Percentiles rank a stretch among this genome's conserved stretches.
Evolutionary conservation across 2,888 invertebrate species (phyloP).

Genomic region (Leptinotarsa juncta): DNA sequence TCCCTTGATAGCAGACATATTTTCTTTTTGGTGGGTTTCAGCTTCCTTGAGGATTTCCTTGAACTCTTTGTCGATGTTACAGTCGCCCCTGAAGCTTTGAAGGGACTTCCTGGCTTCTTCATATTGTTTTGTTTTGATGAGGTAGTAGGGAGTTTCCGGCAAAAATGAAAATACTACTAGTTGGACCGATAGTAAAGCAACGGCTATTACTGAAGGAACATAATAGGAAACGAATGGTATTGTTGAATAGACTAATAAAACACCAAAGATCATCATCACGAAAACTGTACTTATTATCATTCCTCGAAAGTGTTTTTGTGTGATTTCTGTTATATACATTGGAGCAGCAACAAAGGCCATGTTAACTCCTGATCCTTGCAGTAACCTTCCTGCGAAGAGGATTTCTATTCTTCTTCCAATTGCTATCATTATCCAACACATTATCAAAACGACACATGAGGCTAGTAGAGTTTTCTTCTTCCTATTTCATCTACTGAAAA

Average conservation of each 20-base stretch:
- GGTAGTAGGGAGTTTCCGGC: conserved; percentile 62
- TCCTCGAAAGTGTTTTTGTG: conserved; percentile 61
- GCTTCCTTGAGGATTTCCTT: conserved; percentile 58
- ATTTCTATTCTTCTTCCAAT: conserved; percentile 52
- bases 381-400: conserved; percentile 55
- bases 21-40: conserved; percentile 57
- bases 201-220: conserved; percentile 58
- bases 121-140: conserved; percentile 54
- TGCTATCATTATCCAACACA: conserved; percentile 60
- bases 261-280: conserved; percentile 61
- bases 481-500: conserved; percentile 56
- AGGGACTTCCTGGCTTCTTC: conserved; percentile 57
- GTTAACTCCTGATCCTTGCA: conserved; percentile 42
- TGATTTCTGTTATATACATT: conserved; percentile 63
- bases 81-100: conserved; percentile 52
- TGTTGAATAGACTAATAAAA: conserved; percentile 54
- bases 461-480: conserved; percentile 57
- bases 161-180: conserved; percentile 58
- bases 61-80: conserved; percentile 57
- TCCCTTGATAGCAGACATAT: conserved; percentile 58
- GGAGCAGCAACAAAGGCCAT: conserved; percentile 51
- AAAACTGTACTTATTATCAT: conserved; percentile 60
- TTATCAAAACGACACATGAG: conserved; percentile 55
- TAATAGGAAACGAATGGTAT: conserved; percentile 59
- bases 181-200: conserved; percentile 54